Base-by-base conservation (phyloP, 2,797 vertebrate species). In the Echiichthys vipera region DNA sequence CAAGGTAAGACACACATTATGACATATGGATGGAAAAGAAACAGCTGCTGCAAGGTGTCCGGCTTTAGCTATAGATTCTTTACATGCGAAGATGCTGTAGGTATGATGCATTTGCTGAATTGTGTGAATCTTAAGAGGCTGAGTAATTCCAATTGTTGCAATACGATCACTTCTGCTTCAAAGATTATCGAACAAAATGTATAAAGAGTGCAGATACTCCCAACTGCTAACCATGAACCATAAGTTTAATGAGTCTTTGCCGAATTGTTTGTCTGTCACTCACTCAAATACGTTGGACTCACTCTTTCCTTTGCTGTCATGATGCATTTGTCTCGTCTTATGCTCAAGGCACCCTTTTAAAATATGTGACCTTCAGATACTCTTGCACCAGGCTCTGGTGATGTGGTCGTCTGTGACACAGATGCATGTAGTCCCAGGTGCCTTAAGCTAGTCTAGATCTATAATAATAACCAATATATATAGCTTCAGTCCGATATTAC, bases 291-390 rank as follows among this genome's bases (percentile, higher is more conserved):
- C 32, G 47, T 24, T 36, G 24, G 58, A 67, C 43, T 65, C 59
- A 54, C 24, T 36, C 56, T 61, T 45, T 54, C 32, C 58, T 57
- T 71, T 57, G 67, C 74, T 85, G 83, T 73, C 81, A 32, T 24
- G 24, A 68, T 65, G 74, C 27, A 56, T 89, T 84, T 78, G 66
- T 75, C 34, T 29, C 17, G 13, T 54, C 18, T 10, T 6, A 30
- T 24, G 69, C 80, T 84, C 3, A 51, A 39, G 67, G 84, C 71
- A 15, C 25, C 7, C 7, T 68, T 68, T 83, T 45, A 65, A 78
- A 78, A 77, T 64, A 77, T 63, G 58, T 77, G 54, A 72, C 73
- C 67, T 17, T 85, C 70, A 79, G 64, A 72, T 55, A 59, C 37
- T 62, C 32, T 55, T 49, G 65, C 18, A 17, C 1, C 36, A 25